These are phyloP conservation scores for Argynnis bischoffii DNA, from an alignment of 2,888 invertebrate genomes.

Conservation along the genomic window DNA sequence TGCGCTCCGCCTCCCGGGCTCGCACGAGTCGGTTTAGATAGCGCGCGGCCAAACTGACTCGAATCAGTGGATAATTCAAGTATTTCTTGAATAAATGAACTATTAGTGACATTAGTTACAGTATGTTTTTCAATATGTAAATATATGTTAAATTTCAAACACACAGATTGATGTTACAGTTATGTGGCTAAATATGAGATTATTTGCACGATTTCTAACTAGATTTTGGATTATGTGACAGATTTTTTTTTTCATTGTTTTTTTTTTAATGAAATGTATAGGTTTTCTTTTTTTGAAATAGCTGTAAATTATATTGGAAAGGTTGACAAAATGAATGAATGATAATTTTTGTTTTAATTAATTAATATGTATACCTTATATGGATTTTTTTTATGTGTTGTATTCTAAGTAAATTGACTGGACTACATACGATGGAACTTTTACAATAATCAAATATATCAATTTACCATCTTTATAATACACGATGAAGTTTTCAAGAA, in stretches of 20 bases:
- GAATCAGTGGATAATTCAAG: constrained; percentile 35
- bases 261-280: not conserved
- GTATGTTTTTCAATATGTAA: constrained; percentile 10
- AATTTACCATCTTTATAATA: too few relatives aligned
- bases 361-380: too few relatives aligned
- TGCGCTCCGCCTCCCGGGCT: constrained; percentile 61
- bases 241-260: not conserved
- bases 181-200: constrained; percentile 1
- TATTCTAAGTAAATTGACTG: too few relatives aligned
- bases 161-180: not conserved
- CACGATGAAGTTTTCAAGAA: too few relatives aligned
- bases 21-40: constrained; percentile 53
- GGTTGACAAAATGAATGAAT: too few relatives aligned
- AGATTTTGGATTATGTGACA: not conserved
- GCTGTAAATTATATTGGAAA: too few relatives aligned
- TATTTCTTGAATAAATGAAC: not conserved
- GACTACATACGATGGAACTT: too few relatives aligned
- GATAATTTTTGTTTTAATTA: too few relatives aligned
- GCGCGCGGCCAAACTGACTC: constrained; percentile 46
- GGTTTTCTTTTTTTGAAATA: too few relatives aligned
- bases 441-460: too few relatives aligned
- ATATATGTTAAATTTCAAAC: constrained; percentile 6
- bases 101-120: constrained; percentile 4
- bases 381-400: too few relatives aligned
- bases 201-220: not conserved